These are phyloP conservation scores for Xanthia togata DNA, from an alignment of 2,888 invertebrate genomes.

Conservation along the genomic window DNA sequence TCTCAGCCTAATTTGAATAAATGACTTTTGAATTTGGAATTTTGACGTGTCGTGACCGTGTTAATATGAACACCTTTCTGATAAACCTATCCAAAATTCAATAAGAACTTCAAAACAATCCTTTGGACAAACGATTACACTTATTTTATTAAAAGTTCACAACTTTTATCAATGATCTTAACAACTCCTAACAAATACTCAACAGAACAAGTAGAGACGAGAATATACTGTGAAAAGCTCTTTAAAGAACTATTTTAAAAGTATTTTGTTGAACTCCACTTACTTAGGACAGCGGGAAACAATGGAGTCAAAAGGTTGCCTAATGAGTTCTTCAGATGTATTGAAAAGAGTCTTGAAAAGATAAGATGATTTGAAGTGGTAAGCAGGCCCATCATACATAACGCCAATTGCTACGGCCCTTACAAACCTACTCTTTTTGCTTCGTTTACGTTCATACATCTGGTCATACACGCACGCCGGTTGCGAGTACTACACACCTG, in stretches of 20 bases:
- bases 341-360: constrained; percentile 8
- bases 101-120: too few species aligned
- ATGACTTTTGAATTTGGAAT: too few species aligned
- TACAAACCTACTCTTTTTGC: too few species aligned
- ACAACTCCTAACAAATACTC: constrained; percentile 12
- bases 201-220: background rate
- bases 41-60: too few species aligned
- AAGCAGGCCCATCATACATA: too few species aligned
- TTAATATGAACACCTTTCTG: too few species aligned
- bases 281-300: background rate
- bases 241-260: constrained; percentile 17
- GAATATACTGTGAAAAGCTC: background rate
- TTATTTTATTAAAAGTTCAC: constrained; percentile 5
- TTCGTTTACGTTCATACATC: too few species aligned
- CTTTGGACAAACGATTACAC: background rate
- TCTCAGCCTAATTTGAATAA: too few species aligned
- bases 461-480: too few species aligned
- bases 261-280: constrained; percentile 18
- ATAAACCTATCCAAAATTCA: too few species aligned
- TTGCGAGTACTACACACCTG: too few species aligned
- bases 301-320: background rate
- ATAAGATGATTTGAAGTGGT: constrained; percentile 1
- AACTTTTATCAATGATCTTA: constrained; percentile 12
- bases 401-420: too few species aligned
- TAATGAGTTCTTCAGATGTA: constrained; percentile 21